phyloP scores from a whole-genome alignment of 2,113 vertebrate genomes.

The Rhinolophus ferrumequinum region DNA sequence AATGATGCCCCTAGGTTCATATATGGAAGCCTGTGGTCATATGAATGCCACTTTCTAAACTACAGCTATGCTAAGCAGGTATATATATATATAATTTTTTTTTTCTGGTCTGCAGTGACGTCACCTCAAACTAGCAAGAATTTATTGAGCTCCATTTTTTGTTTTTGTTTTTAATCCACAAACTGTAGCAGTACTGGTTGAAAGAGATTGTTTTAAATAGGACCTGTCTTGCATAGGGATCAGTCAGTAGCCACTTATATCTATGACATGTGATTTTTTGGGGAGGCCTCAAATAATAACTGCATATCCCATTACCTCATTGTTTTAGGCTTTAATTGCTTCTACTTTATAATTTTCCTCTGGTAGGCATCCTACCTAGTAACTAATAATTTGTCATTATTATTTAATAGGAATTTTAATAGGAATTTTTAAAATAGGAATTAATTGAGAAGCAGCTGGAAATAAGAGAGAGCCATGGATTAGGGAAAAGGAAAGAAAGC shows the following conservation, averaged over 20 bases:
- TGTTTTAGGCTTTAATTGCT: not conserved
- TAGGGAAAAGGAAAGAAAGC: not conserved
- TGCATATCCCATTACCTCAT: not conserved
- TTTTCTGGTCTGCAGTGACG: not conserved
- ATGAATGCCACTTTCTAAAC: not conserved
- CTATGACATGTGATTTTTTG: not conserved
- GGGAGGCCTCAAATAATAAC: not conserved
- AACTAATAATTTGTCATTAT: not conserved
- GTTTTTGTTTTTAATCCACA: not conserved
- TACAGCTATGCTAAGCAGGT: not conserved
- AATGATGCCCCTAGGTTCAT: not conserved
- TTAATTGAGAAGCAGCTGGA: not conserved
- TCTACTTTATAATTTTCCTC: not conserved
- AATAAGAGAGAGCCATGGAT: not conserved
- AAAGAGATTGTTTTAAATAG: slow-evolving; percentile 1
- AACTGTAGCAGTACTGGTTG: not conserved
- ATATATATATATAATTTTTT: not conserved
- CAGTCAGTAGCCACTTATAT: not conserved
- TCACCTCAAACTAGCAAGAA: not conserved
- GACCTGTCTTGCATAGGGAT: not conserved
- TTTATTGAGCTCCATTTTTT: not conserved
- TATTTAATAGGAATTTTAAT: not conserved
- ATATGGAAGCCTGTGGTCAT: not conserved
- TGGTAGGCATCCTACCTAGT: not conserved
- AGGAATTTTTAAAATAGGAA: not conserved